Conservation (phyloP, 2,888 invertebrate species). For the Melolontha melolontha region DNA sequence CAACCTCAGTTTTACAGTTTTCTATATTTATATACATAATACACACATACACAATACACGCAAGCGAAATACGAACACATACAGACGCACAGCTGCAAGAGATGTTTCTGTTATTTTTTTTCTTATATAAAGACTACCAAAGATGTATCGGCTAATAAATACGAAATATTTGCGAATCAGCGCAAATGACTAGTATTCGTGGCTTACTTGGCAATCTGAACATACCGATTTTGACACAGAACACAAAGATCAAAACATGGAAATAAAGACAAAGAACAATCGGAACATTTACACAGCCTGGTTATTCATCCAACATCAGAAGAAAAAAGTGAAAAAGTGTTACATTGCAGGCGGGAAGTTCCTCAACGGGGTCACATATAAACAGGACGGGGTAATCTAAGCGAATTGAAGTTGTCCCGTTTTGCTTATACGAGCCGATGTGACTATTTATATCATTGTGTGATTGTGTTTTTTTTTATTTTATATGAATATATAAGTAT, state of each 20-base stretch:
- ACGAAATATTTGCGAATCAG: conserved; percentile 13
- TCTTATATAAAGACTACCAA: conserved; percentile 55
- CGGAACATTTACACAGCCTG: conserved; percentile 39
- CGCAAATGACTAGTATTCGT: conserved; percentile 18
- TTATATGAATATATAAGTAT: conserved; percentile 39
- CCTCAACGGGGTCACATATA: conserved; percentile 55
- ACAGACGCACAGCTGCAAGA: conserved; percentile 40
- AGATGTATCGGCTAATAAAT: conserved; percentile 52
- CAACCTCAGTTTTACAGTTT: conserved; percentile 57
- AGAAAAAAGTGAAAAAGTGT: conserved; percentile 14
- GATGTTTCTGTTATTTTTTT: conserved; percentile 46
- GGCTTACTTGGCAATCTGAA: conserved; percentile 38
- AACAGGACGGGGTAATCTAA: conserved; percentile 35
- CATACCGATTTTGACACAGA: conserved; percentile 42
- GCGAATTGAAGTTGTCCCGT: conserved; percentile 45
- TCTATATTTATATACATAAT: conserved; percentile 48
- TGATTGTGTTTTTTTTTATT: conserved; percentile 50
- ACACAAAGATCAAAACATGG: conserved; percentile 22
- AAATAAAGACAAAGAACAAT: conserved; percentile 27
- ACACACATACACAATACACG: conserved; percentile 45
- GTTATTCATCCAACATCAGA: conserved; percentile 27
- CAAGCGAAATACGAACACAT: conserved; percentile 41
- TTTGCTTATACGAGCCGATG: conserved; percentile 55
- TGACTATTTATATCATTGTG: conserved; percentile 61
- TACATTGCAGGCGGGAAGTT: conserved; percentile 56